Percentiles rank a stretch among this genome's conserved stretches.
Conservation (phyloP, 2,797 vertebrate genomes). For the Nannoperca obscura region DNA sequence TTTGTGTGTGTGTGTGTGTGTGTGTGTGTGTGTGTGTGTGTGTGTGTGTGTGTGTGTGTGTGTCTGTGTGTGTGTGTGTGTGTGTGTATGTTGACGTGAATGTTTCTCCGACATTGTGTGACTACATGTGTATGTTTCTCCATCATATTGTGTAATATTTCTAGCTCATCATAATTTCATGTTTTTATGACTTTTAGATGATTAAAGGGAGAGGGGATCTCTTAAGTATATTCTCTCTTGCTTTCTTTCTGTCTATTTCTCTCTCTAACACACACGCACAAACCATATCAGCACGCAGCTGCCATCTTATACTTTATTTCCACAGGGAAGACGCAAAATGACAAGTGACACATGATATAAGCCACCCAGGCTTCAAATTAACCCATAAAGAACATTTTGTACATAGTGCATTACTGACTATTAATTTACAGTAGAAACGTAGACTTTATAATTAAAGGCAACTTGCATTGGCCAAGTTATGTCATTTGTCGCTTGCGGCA, state of each 20-base stretch:
- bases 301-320: conserved; percentile 12
- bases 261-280: neutral
- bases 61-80: conserved; percentile 10
- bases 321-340: conserved; percentile 2
- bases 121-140: neutral
- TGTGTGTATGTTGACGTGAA: neutral
- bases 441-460: neutral
- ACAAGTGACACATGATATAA: conserved; percentile 17
- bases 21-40: conserved; percentile 10
- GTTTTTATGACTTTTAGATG: conserved; percentile 46
- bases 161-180: conserved; percentile 29
- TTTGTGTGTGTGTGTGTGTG: conserved; percentile 3
- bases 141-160: conserved; percentile 30
- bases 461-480: neutral
- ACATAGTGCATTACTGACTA: neutral
- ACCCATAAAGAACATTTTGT: conserved; percentile 1
- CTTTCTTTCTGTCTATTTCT: neutral
- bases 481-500: neutral
- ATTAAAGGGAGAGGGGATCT: conserved; percentile 26
- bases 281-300: conserved; percentile 4
- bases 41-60: conserved; percentile 2
- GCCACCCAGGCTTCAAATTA: neutral
- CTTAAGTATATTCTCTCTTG: conserved; percentile 1
- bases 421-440: conserved; percentile 10
- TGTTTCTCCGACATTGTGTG: neutral